Evolutionary conservation across 1,140 invertebrate genomes (phyloP).

Genomic region (Eupristina koningsbergeri): DNA sequence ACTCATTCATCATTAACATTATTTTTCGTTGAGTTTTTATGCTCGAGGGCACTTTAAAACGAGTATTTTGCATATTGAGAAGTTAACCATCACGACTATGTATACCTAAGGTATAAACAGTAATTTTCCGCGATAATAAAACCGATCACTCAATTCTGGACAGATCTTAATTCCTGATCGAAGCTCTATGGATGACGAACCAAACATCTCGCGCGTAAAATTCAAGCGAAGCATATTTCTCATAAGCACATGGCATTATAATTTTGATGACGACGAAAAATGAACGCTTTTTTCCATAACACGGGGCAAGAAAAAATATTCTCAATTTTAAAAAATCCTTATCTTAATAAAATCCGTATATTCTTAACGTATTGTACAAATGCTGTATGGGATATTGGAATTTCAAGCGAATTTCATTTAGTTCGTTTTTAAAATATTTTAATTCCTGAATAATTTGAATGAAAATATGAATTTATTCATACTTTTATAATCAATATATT

Average conservation of each 20-base stretch:
- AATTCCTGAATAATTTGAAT: no score
- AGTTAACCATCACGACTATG: background rate
- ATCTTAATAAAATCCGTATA: background rate
- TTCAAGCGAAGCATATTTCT: background rate
- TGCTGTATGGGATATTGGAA: background rate
- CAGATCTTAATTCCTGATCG: conserved; percentile 26
- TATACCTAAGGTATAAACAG: conserved; percentile 13
- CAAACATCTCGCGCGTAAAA: background rate
- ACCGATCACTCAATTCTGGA: conserved; percentile 20
- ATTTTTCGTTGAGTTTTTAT: conserved; percentile 1
- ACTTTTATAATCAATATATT: no score
- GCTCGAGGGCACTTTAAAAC: conserved; percentile 8
- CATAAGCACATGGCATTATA: background rate
- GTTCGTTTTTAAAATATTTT: no score
- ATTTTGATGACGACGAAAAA: background rate
- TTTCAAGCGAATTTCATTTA: background rate
- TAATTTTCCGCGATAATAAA: background rate
- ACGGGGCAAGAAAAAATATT: background rate
- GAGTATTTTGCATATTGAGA: conserved; percentile 34
- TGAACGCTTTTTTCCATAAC: background rate
- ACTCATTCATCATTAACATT: conserved; percentile 21
- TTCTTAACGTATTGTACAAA: background rate
- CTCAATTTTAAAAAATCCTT: background rate
- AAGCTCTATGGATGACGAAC: background rate
- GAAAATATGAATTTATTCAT: no score